These are phyloP conservation scores for Dunckerocampus dactyliophorus DNA, from an alignment of 2,113 vertebrate genomes.

Conservation along the genomic window DNA sequence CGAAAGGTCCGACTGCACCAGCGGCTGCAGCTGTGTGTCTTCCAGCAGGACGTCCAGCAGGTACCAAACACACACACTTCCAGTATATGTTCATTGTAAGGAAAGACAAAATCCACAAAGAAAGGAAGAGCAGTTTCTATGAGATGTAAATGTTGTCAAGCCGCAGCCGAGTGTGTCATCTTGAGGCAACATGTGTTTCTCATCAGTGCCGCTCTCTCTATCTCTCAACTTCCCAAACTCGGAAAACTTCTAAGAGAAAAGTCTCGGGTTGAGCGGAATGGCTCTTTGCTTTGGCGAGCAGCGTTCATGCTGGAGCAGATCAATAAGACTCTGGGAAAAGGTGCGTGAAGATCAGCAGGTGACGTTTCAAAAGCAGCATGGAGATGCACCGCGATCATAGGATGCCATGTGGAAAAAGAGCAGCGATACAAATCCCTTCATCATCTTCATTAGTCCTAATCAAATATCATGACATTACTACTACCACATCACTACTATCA, in stretches of 20 bases:
- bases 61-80: slow-evolving; percentile 58
- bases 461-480: too few species aligned
- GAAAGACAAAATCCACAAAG: too few species aligned
- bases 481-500: too few species aligned
- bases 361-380: slow-evolving; percentile 1
- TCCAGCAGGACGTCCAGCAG: slow-evolving; percentile 98
- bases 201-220: background rate
- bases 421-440: too few species aligned
- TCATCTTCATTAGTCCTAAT: too few species aligned
- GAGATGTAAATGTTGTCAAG: too few species aligned
- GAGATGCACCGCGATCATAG: too few species aligned
- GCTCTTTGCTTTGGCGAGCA: slow-evolving; percentile 7
- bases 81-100: too few species aligned
- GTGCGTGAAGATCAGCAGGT: background rate
- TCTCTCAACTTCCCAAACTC: background rate
- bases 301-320: slow-evolving; percentile 7
- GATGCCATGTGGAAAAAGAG: background rate
- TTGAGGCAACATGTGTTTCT: slow-evolving; percentile 5
- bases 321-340: background rate
- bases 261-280: slow-evolving; percentile 3
- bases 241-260: slow-evolving; percentile 2
- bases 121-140: too few species aligned
- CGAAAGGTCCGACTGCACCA: slow-evolving; percentile 96
- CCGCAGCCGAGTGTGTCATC: too few species aligned
- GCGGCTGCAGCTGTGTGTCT: slow-evolving; percentile 95